Base-by-base conservation (phyloP, 2,888 invertebrate genomes). In the Thecophora atra region DNA sequence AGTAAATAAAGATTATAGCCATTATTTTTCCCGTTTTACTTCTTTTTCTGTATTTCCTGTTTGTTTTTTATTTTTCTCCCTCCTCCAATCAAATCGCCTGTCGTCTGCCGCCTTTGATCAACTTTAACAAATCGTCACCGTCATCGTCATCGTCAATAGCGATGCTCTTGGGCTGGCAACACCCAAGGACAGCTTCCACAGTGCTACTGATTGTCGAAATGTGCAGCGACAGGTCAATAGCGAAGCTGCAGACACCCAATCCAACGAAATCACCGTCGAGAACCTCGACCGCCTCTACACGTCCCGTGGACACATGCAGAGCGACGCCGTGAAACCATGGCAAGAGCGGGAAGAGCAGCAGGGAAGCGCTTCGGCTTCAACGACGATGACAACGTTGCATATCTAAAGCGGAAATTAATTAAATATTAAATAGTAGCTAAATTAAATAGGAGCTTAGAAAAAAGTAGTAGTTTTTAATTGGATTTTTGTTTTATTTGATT, bases 311-410 rank as follows among this genome's bases (percentile, higher is more conserved):
- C 24, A 13, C 15, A n/a, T 54, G 47, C n/a, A 37, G 37, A 37
- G 0, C 7, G 37, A 37, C 37, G 37, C 2, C 37, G 3, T 8
- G 6, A 11, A 37, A 37, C 6, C 37, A 37, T 37, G 37, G 37
- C 11, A 8, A 11, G 37, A 37, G 11, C 7, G 11, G 37, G 37
- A 37, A 0, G 7, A 28, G 58, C 42, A n/a, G 0, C 44, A 60
- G 15, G 28, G n/a, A 3, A 52, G 65, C 7, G 64, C 78, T 19
- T 79, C 81, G 3, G 74, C 79, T 15, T 77, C 81, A 28, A 79
- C 80, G 13, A 78, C 78, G 69, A 80, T 79, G 78, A 79, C 81
- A 47, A 79, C 79, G 1, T 73, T 80, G 64, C 79, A 81, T 70
- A 81, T 81, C 11, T 79, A 77, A 77, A 63, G 26, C 19, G 37